Evolutionary conservation across 2,113 vertebrate species (phyloP).

Genomic region (Todiramphus chloris): DNA sequence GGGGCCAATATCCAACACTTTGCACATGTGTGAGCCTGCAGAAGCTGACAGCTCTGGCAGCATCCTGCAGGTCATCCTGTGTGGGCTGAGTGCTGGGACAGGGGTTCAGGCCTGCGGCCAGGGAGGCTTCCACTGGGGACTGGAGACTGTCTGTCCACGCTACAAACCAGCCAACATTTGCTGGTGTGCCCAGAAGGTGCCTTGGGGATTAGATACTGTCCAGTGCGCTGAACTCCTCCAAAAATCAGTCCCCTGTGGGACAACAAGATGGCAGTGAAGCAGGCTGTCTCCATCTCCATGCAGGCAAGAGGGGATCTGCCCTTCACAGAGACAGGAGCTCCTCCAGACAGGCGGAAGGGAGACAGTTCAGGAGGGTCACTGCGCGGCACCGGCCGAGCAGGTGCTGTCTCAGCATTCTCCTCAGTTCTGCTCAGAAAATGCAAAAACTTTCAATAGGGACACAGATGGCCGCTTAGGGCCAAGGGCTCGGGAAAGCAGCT

Average conservation of each 20-base stretch:
- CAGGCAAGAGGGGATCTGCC: neutral
- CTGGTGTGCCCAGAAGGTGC: neutral
- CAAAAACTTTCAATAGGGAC: neutral
- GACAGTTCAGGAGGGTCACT: neutral
- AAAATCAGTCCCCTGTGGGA: neutral
- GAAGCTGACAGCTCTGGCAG: neutral
- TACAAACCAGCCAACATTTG: neutral
- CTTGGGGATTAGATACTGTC: neutral
- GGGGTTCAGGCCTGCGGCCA: accelerated
- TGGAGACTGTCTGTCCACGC: neutral
- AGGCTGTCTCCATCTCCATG: neutral
- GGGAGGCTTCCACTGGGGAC: neutral
- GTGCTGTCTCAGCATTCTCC: accelerated
- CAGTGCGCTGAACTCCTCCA: neutral
- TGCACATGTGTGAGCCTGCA: neutral
- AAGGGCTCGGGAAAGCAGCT: neutral
- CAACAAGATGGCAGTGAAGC: neutral
- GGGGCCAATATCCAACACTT: neutral
- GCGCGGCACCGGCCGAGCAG: accelerated
- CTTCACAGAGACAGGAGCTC: neutral
- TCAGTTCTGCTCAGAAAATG: neutral
- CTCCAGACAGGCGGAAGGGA: neutral
- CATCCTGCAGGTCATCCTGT: neutral
- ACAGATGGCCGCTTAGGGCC: neutral
- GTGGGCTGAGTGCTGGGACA: neutral